A percentile compares a stretch with the other conserved stretches of the same genome.
These are phyloP conservation scores for Gallinago undulata DNA, from an alignment of 2,113 vertebrate genomes.

Conservation along the genomic window DNA sequence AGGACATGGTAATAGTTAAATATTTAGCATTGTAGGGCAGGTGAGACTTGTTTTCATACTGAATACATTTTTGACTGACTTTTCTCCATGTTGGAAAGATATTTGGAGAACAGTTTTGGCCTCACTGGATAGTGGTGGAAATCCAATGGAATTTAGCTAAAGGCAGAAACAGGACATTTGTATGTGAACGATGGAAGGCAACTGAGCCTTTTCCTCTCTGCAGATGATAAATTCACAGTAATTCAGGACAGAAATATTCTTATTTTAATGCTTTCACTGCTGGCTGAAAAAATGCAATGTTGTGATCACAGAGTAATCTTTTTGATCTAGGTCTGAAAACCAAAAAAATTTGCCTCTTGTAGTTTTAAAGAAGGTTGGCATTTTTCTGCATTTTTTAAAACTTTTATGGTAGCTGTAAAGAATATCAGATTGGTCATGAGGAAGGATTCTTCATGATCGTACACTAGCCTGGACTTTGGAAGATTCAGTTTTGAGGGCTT, in stretches of 20 bases:
- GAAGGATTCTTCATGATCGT: not conserved
- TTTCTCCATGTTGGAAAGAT: not conserved
- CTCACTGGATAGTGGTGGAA: conserved; percentile 9
- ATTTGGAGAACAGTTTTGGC: conserved; percentile 1
- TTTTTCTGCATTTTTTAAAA: not conserved
- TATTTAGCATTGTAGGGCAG: not conserved
- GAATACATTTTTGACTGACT: not conserved
- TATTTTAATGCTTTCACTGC: not conserved
- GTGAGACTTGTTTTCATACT: not conserved
- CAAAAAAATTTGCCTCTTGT: not conserved
- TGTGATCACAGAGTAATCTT: conserved; percentile 17
- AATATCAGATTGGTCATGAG: not conserved
- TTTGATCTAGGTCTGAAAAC: not conserved
- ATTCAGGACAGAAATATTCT: conserved; percentile 14
- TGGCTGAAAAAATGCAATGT: not conserved
- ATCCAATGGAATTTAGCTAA: conserved; percentile 18
- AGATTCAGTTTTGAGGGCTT: not conserved
- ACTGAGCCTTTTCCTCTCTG: not conserved
- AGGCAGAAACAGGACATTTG: not conserved
- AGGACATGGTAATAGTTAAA: not conserved
- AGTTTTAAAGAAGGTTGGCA: not conserved
- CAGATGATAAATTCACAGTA: conserved; percentile 20
- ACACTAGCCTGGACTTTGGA: not conserved
- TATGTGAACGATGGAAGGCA: conserved; percentile 16
- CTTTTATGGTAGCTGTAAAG: not conserved